A percentile compares a stretch with the other conserved stretches of the same genome.
Conservation (phyloP, 1,140 invertebrate genomes). For the Nixonia krombeini region DNA sequence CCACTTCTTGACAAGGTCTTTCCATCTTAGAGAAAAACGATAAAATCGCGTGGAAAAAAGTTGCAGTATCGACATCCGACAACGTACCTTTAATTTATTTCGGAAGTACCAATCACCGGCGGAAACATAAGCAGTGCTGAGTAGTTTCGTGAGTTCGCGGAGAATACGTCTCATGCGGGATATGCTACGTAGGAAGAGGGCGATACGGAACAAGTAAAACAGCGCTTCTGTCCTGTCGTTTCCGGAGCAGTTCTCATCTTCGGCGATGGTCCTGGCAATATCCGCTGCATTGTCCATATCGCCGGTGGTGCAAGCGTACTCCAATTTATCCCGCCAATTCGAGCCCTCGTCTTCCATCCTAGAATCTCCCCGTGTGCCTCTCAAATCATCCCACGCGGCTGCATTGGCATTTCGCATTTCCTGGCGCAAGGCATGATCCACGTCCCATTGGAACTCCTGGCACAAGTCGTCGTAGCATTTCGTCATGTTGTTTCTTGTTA, state of each 20-base stretch:
- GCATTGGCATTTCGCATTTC: constrained; percentile 77
- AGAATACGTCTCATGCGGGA: constrained; percentile 80
- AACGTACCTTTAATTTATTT: constrained; percentile 75
- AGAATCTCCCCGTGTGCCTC: not conserved
- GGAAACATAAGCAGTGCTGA: constrained; percentile 58
- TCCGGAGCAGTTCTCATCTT: constrained; percentile 86
- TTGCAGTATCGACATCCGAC: too few species aligned
- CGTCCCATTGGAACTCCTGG: constrained; percentile 70
- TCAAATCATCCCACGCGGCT: constrained; percentile 77
- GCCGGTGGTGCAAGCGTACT: constrained; percentile 81
- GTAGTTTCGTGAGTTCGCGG: constrained; percentile 75
- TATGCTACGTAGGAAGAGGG: constrained; percentile 83
- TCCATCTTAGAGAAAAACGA: too few species aligned
- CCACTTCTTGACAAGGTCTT: too few species aligned
- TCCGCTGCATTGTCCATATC: constrained; percentile 74
- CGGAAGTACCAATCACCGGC: constrained; percentile 86
- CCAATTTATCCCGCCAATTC: constrained; percentile 73
- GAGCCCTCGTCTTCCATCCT: constrained; percentile 5
- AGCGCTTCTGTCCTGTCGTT: constrained; percentile 86
- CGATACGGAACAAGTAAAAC: constrained; percentile 87
- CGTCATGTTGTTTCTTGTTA: constrained; percentile 73
- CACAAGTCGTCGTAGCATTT: constrained; percentile 79
- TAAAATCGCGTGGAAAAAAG: too few species aligned
- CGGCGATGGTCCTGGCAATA: constrained; percentile 80
- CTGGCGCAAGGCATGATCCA: constrained; percentile 72